Evolutionary conservation across 2,888 invertebrate species (phyloP).

Genomic region (Conistra vaccinii): DNA sequence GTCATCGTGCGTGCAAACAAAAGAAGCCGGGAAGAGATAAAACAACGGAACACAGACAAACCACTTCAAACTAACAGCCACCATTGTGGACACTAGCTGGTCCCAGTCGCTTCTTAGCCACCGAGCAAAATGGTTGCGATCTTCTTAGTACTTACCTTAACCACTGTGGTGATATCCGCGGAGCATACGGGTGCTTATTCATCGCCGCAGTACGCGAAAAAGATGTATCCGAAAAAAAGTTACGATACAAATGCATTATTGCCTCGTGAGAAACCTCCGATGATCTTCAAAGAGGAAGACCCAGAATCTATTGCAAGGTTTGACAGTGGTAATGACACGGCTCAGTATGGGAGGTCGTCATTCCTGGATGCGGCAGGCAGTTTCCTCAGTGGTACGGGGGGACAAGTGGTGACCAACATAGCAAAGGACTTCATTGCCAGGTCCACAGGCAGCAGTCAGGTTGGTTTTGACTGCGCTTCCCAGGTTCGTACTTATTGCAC

Average conservation of each 20-base stretch:
- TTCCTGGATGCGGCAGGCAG: slow-evolving; percentile 84
- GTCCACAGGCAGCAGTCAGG: slow-evolving; percentile 93
- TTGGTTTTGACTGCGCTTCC: slow-evolving; percentile 89
- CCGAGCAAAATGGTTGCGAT: slow-evolving; percentile 80
- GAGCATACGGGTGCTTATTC: slow-evolving; percentile 89
- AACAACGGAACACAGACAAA: slow-evolving; percentile 78
- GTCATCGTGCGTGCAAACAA: slow-evolving; percentile 90
- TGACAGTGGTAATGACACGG: slow-evolving; percentile 79
- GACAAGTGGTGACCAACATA: slow-evolving; percentile 90
- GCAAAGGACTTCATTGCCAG: slow-evolving; percentile 93
- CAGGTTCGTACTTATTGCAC: slow-evolving; percentile 88
- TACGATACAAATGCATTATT: slow-evolving; percentile 81
- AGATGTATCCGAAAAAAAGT: slow-evolving; percentile 84
- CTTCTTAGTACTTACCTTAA: slow-evolving; percentile 71
- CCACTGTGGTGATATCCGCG: slow-evolving; percentile 69
- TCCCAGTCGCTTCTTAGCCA: slow-evolving; percentile 69
- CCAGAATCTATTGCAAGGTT: slow-evolving; percentile 77
- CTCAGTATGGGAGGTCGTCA: slow-evolving; percentile 79
- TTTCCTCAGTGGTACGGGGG: slow-evolving; percentile 85
- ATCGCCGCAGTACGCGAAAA: slow-evolving; percentile 89
- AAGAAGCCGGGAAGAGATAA: slow-evolving; percentile 87
- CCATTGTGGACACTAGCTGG: slow-evolving; percentile 80
- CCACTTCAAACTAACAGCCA: slow-evolving; percentile 77
- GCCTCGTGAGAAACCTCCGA: slow-evolving; percentile 80
- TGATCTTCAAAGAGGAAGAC: slow-evolving; percentile 75